These are phyloP conservation scores for Elaphurus davidianus DNA, from an alignment of 2,113 vertebrate genomes.

Conservation along the genomic window DNA sequence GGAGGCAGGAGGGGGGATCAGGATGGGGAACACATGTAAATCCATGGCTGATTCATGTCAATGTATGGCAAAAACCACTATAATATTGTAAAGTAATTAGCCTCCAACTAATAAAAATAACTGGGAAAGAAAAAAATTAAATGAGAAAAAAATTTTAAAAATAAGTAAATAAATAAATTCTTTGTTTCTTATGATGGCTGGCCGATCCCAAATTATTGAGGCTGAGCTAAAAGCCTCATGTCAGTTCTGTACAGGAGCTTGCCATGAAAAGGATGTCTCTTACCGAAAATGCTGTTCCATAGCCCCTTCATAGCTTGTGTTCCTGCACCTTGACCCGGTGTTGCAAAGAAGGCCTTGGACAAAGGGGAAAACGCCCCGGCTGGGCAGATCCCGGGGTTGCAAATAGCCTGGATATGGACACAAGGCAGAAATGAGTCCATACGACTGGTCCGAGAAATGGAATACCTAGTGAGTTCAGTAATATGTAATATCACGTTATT, in stretches of 20 bases:
- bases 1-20: accelerated
- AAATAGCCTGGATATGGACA: slow-evolving; percentile 76
- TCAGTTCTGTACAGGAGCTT: accelerated
- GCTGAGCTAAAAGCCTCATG: background rate
- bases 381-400: slow-evolving; percentile 82
- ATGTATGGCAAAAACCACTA: no score
- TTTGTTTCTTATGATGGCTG: background rate
- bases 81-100: no score
- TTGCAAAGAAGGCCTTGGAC: slow-evolving; percentile 80
- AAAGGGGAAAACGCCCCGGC: slow-evolving; percentile 78
- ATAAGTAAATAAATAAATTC: no score
- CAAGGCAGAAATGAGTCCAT: background rate
- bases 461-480: accelerated
- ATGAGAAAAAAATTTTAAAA: no score
- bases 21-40: no score
- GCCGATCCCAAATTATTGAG: background rate
- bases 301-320: slow-evolving; percentile 28
- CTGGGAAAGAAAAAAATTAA: no score
- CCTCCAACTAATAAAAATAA: no score
- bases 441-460: accelerated
- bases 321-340: slow-evolving; percentile 78
- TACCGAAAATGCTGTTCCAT: slow-evolving; percentile 44
- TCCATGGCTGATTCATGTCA: no score
- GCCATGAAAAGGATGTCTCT: background rate
- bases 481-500: accelerated